Percentiles rank a stretch among this genome's conserved stretches.
Evolutionary conservation across 2,888 invertebrate species (phyloP).

Genomic region (Agrochola lota): DNA sequence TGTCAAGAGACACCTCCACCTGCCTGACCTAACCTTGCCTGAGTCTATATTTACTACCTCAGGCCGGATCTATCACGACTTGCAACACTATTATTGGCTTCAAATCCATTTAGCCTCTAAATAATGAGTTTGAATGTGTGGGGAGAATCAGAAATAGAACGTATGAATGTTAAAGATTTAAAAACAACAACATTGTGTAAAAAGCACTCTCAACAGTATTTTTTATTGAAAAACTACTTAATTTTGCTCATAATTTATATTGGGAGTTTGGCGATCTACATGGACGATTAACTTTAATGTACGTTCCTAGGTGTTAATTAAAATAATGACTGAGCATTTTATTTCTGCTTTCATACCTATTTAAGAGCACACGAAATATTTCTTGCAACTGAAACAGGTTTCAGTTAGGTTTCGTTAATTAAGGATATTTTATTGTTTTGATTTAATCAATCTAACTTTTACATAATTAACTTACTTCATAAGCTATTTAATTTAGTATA

Average conservation of each 20-base stretch:
- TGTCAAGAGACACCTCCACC: too few species aligned
- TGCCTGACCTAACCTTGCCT: slow-evolving; percentile 21
- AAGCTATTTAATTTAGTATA: background rate
- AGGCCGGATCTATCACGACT: slow-evolving; percentile 21
- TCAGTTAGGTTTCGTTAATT: background rate
- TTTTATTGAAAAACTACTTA: slow-evolving; percentile 8
- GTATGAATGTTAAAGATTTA: background rate
- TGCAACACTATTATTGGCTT: slow-evolving; percentile 41
- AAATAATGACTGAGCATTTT: background rate
- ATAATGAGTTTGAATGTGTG: background rate
- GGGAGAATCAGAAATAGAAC: background rate
- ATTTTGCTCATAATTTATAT: background rate
- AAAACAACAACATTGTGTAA: background rate
- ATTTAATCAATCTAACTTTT: background rate
- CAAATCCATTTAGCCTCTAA: slow-evolving; percentile 26
- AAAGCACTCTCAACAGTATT: too few species aligned
- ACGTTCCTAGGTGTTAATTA: background rate
- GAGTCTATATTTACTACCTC: slow-evolving; percentile 32
- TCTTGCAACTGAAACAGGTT: too few species aligned
- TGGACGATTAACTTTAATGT: slow-evolving; percentile 12
- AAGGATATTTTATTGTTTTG: background rate
- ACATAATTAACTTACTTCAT: too few species aligned
- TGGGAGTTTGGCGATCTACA: background rate
- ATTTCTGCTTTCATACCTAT: background rate
- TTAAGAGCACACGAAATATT: background rate